phyloP scores from a whole-genome alignment of 2,113 vertebrate species.

The Pterophyllum scalare region DNA sequence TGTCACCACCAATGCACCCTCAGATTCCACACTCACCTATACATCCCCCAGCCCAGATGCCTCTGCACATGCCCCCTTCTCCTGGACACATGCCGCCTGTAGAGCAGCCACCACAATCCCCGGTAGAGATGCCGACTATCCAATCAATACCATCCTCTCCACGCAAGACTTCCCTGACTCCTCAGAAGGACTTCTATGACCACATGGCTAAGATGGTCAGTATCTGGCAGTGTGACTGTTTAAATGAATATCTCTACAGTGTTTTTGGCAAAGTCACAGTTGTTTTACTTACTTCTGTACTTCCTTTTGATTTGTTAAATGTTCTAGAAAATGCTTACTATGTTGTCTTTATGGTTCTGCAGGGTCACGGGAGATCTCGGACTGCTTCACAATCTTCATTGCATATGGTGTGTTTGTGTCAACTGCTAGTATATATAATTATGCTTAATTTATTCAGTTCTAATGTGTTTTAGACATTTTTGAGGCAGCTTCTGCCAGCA shows the following conservation, averaged over 20 bases:
- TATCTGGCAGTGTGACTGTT: background rate
- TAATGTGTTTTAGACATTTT: background rate
- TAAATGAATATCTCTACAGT: background rate
- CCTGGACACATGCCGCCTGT: conserved; percentile 59
- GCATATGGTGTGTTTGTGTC: conserved; percentile 75
- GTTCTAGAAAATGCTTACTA: background rate
- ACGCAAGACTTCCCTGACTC: conserved; percentile 67
- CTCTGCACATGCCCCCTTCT: conserved; percentile 61
- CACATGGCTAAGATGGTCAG: conserved; percentile 87
- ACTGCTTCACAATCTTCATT: conserved; percentile 86
- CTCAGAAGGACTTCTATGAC: conserved; percentile 88
- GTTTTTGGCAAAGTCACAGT: background rate
- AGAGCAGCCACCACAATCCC: conserved; percentile 45
- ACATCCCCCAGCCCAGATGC: conserved; percentile 44
- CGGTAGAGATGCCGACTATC: conserved; percentile 62
- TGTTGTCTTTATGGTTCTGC: conserved; percentile 38
- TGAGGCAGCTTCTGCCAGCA: too few species aligned
- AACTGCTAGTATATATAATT: background rate
- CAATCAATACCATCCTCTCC: conserved; percentile 77
- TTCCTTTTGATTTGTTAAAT: background rate
- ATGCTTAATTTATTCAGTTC: background rate
- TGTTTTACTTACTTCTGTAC: background rate
- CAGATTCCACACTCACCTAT: conserved; percentile 62
- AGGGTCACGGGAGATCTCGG: conserved; percentile 82
- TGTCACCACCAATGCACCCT: conserved; percentile 53